Base-by-base conservation (phyloP, 2,888 invertebrate genomes). In the Argyresthia goedartella region DNA sequence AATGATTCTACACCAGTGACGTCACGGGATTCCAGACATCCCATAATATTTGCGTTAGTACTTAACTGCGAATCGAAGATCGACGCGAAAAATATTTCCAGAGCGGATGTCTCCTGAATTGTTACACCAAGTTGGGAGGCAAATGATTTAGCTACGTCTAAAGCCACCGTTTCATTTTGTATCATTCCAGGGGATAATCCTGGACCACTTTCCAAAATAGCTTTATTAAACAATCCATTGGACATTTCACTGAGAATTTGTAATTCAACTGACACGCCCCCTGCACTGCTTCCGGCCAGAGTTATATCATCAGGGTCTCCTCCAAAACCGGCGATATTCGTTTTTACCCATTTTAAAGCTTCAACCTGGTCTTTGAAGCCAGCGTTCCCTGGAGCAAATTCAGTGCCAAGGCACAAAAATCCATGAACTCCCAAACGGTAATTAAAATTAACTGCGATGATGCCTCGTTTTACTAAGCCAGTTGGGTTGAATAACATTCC, bases 401-500 rank as follows among this genome's bases (percentile, higher is more conserved):
- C 36, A 10, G 49, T 53, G 4, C 44, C 36, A 1, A 53, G 45
- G 33, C 53, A 53, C 16, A 53, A 35, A n/a, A 53, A 53, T 6
- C 53, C 53, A 8, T 49, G 44, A 3, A 45, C 50, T n/a, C 53
- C 53, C 14, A 53, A 10, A 13, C 53, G 35, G 47, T 50, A 53
- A 43, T 53, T 53, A n/a, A 53, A 14, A n/a, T 36, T 46, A 0
- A 50, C 50, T n/a, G 42, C 43, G 25, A 53, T 35, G 4, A 53
- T 14, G 25, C 47, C 48, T 25, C 25, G 43, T 14, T 11, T 8
- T 7, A 41, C 46, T 4, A 53, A 41, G 25, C 6, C 11, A 9
- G 34, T 11, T 1, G 50, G 53, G 2, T 16, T 16, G 11, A 41
- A 39, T n/a, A 33, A 10, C 14, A 34, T 46, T 15, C 53, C 50